phyloP scores from a whole-genome alignment of 1,140 invertebrate species.

The Drosophila willistoni region DNA sequence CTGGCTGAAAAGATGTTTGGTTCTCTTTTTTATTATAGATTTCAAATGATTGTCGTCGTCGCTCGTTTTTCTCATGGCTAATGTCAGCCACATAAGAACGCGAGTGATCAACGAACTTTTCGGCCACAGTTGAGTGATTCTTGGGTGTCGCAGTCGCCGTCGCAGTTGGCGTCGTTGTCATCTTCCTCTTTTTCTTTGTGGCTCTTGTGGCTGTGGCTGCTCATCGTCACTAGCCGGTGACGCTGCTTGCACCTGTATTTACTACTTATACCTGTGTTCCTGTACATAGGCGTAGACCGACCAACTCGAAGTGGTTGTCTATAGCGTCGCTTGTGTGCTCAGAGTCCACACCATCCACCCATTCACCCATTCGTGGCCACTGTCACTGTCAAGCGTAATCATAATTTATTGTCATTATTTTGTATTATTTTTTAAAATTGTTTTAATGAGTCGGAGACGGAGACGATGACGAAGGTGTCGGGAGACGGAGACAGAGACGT shows the following conservation, averaged over 20 bases:
- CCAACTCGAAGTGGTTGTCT: neutral
- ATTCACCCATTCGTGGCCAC: slow-evolving; percentile 63
- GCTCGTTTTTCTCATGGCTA: neutral
- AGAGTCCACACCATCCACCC: slow-evolving; percentile 41
- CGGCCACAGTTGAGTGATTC: slow-evolving; percentile 77
- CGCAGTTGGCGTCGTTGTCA: slow-evolving; percentile 29
- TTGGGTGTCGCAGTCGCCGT: slow-evolving; percentile 71
- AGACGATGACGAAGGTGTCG: slow-evolving; percentile 28
- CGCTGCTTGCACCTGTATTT: slow-evolving; percentile 64
- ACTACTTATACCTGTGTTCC: slow-evolving; percentile 2
- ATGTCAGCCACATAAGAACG: slow-evolving; percentile 31
- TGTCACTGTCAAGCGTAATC: slow-evolving; percentile 81
- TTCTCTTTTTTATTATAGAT: no score
- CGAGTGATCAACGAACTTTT: slow-evolving; percentile 79
- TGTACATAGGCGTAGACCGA: neutral
- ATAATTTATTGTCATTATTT: slow-evolving; percentile 82
- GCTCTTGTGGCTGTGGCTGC: slow-evolving; percentile 12
- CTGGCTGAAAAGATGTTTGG: no score
- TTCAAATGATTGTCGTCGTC: no score
- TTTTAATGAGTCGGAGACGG: slow-evolving; percentile 73
- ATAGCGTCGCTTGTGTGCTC: neutral
- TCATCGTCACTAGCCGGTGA: slow-evolving; percentile 62
- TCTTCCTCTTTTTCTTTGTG: slow-evolving; percentile 33
- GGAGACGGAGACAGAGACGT: neutral
- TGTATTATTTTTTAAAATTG: slow-evolving; percentile 82